Conservation (phyloP, 2,113 vertebrate genomes). For the Callocephalon fimbriatum region DNA sequence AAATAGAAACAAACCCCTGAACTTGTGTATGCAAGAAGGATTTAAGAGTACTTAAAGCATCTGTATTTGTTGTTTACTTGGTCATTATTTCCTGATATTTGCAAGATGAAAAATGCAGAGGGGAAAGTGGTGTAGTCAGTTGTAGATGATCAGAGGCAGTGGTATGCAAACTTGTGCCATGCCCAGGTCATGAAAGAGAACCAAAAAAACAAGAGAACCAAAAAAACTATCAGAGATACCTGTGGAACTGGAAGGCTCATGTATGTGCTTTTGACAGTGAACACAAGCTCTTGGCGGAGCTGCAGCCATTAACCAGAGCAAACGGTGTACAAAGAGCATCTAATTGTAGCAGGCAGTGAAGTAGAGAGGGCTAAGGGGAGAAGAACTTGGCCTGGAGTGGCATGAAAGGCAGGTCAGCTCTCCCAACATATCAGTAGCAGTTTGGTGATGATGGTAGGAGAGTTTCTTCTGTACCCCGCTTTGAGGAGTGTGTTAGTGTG, state of each 20-base stretch:
- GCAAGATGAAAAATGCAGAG: neutral
- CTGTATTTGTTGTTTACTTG: neutral
- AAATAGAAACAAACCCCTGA: neutral
- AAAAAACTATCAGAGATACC: neutral
- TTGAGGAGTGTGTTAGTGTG: neutral
- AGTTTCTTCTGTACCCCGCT: accelerated
- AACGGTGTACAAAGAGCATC: neutral
- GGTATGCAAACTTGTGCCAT: neutral
- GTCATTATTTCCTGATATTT: neutral
- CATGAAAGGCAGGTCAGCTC: neutral
- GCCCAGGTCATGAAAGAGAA: neutral
- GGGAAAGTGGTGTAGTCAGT: neutral
- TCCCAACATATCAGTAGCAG: neutral
- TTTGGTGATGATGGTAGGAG: neutral
- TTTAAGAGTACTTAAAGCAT: neutral
- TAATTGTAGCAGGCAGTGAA: neutral
- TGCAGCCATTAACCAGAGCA: neutral
- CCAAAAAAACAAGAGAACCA: neutral
- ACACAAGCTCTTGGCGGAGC: neutral
- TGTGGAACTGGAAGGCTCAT: neutral
- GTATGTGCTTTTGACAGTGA: neutral
- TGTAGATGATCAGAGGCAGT: neutral
- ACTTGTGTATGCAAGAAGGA: neutral
- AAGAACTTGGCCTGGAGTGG: neutral
- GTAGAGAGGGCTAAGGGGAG: neutral